Evolutionary conservation across 2,797 vertebrate genomes (phyloP).

Genomic region (Enteromius viviparus): DNA sequence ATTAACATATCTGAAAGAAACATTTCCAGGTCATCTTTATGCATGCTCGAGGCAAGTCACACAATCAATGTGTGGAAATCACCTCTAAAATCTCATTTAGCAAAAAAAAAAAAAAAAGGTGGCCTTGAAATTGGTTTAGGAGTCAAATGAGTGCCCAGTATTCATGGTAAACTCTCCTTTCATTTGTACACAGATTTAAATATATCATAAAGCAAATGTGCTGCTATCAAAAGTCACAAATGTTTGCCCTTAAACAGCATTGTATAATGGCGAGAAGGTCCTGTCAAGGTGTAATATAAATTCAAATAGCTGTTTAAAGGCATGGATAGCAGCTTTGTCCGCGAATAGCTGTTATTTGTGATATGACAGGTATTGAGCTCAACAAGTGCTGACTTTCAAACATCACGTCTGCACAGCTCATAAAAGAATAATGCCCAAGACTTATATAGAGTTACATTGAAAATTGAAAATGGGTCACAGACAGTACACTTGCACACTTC

Average conservation of each 20-base stretch:
- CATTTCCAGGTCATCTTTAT: constrained; percentile 46
- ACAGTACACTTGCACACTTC: constrained; percentile 9
- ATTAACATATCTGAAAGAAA: constrained; percentile 33
- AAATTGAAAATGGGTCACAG: constrained; percentile 29
- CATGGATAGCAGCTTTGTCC: constrained; percentile 70
- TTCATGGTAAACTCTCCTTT: not conserved
- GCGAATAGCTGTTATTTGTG: constrained; percentile 65
- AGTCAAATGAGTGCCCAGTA: constrained; percentile 38
- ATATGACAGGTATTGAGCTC: constrained; percentile 81
- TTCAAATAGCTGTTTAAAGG: constrained; percentile 70
- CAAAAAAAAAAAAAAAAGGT: not conserved
- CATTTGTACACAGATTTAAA: constrained; percentile 63
- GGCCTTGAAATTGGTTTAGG: constrained; percentile 36
- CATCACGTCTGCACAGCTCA: constrained; percentile 71
- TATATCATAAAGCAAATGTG: constrained; percentile 66
- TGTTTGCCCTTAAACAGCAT: constrained; percentile 72
- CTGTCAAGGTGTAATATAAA: constrained; percentile 72
- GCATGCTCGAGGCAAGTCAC: constrained; percentile 34
- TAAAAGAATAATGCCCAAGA: constrained; percentile 73
- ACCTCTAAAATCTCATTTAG: constrained; percentile 39
- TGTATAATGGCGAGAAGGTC: constrained; percentile 65
- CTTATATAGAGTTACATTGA: constrained; percentile 61
- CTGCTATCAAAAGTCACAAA: constrained; percentile 68
- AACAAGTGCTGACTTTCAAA: constrained; percentile 69
- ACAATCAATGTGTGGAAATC: constrained; percentile 35